These are phyloP conservation scores for Mesopsocus fuscifrons DNA, from an alignment of 2,888 invertebrate genomes.

Conservation along the genomic window DNA sequence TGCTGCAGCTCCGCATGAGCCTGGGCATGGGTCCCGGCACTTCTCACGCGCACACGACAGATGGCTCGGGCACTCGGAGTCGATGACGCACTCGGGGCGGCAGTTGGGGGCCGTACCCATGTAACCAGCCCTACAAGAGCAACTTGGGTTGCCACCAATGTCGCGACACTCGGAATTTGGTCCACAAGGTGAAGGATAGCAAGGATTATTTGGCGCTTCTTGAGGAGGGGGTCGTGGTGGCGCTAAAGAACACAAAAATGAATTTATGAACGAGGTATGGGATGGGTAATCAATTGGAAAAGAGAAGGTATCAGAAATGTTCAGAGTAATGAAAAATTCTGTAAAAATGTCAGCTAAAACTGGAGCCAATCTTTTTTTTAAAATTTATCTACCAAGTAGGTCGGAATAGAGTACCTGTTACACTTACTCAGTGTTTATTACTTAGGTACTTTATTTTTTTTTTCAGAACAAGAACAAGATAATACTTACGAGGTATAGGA, in stretches of 20 bases:
- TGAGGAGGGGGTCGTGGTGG: conserved; percentile 3
- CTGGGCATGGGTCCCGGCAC: conserved; percentile 58
- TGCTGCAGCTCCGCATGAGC: conserved; percentile 53
- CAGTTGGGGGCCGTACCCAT: conserved; percentile 54
- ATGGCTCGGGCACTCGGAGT: conserved; percentile 50
- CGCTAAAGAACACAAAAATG: conserved; percentile 2
- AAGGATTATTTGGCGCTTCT: conserved; percentile 11
- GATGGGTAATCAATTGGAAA: no score
- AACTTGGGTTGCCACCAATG: conserved; percentile 39
- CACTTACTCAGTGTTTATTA: no score
- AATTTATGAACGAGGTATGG: no score
- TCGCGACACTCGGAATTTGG: conserved; percentile 52
- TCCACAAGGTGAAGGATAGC: conserved; percentile 38
- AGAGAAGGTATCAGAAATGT: no score
- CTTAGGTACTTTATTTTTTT: no score
- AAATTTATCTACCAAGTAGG: no score
- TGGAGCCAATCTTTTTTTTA: no score
- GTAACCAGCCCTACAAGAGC: conserved; percentile 42
- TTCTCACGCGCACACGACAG: conserved; percentile 52
- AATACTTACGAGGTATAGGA: conserved; percentile 22
- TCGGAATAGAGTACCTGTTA: no score
- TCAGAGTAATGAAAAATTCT: no score
- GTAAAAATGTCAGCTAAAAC: no score
- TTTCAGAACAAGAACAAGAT: no score
- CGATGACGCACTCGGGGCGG: conserved; percentile 50